Conservation (phyloP, 2,113 vertebrate species). For the Ptilorrhoa leucosticta region DNA sequence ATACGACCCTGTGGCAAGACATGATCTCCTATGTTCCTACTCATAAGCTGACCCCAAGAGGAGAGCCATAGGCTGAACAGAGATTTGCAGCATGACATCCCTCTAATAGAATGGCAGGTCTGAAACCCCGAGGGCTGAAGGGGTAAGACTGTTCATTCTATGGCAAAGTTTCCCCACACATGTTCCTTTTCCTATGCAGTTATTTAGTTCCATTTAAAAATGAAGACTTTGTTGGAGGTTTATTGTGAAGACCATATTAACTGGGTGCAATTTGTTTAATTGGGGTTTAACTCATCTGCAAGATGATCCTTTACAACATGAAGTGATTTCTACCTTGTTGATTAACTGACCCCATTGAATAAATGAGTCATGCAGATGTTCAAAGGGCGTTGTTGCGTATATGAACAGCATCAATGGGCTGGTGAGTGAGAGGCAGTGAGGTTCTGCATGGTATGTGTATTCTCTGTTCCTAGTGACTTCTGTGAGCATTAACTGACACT, state of each 20-base stretch:
- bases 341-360: background rate
- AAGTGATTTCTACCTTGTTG: background rate
- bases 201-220: background rate
- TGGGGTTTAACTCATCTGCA: background rate
- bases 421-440: background rate
- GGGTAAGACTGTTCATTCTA: background rate
- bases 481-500: background rate
- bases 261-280: background rate
- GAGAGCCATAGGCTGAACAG: background rate
- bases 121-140: background rate
- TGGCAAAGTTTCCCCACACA: background rate
- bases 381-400: accelerated
- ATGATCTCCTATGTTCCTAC: background rate
- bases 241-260: background rate
- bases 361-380: background rate
- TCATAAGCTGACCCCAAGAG: background rate
- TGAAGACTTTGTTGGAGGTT: background rate
- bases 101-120: background rate
- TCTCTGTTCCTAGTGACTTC: background rate
- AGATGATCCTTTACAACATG: background rate
- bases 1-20: background rate
- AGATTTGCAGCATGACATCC: background rate
- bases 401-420: background rate
- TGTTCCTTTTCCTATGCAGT: background rate
- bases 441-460: background rate